phyloP scores from a whole-genome alignment of 53 echinoderm and acorn worm genomes.

The Apostichopus leukothele region DNA sequence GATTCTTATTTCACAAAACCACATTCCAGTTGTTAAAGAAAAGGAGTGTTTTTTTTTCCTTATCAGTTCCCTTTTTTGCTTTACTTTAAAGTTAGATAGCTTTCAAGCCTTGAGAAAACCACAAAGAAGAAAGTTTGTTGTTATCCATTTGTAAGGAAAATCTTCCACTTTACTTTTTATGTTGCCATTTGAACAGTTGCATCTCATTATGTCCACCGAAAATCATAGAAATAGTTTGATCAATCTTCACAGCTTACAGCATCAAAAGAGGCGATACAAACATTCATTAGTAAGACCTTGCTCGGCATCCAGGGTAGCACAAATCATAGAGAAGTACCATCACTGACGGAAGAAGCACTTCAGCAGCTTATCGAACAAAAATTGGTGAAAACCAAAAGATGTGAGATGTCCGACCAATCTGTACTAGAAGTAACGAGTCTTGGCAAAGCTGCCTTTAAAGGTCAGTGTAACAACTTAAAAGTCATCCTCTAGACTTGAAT shows the following conservation, averaged over 20 bases:
- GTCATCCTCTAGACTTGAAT: too few species aligned
- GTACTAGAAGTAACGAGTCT: constrained; percentile 66
- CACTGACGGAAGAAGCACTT: constrained; percentile 56
- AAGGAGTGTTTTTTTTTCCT: too few species aligned
- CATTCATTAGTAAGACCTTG: constrained; percentile 80
- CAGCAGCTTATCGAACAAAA: constrained; percentile 61
- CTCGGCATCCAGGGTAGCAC: constrained; percentile 73
- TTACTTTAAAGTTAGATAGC: too few species aligned
- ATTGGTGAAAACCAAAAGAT: constrained; percentile 56
- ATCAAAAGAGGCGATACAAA: constrained; percentile 47
- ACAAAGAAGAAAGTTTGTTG: too few species aligned
- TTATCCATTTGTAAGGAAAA: too few species aligned
- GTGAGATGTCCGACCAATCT: neutral
- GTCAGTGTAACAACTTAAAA: constrained; percentile 27
- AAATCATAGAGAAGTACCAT: constrained; percentile 52
- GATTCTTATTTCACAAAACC: too few species aligned
- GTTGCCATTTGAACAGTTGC: too few species aligned
- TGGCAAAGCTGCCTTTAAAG: constrained; percentile 85
- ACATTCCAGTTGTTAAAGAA: too few species aligned
- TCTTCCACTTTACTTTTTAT: too few species aligned
- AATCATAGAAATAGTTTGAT: neutral
- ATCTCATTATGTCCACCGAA: too few species aligned
- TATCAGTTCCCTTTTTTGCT: too few species aligned
- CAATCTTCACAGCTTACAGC: constrained; percentile 62
- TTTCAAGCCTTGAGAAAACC: too few species aligned